phyloP scores from a whole-genome alignment of 2,797 vertebrate genomes.

The Spinibarbus caldwelli region DNA sequence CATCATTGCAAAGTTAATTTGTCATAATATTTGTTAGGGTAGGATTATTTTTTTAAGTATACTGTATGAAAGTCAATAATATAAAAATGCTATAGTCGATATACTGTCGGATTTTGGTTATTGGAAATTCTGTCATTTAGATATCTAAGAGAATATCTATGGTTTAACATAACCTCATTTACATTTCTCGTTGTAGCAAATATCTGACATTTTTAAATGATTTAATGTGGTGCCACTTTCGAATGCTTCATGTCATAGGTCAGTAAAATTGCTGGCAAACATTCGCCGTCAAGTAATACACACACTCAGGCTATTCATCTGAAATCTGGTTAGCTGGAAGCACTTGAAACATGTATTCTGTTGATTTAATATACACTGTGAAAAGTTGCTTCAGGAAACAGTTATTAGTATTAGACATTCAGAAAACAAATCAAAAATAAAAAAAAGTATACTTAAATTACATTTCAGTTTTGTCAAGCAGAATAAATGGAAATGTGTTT shows the following conservation, averaged over 20 bases:
- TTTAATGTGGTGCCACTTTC: not conserved
- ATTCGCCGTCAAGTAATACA: conserved; percentile 1
- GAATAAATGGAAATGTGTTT: not conserved
- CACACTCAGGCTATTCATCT: not conserved
- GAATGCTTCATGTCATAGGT: not conserved
- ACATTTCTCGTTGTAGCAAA: not conserved
- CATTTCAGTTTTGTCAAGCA: not conserved
- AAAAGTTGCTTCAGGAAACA: conserved; percentile 1
- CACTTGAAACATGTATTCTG: conserved; percentile 12
- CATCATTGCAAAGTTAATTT: not conserved
- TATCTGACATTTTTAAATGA: not conserved
- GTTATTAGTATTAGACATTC: conserved; percentile 16
- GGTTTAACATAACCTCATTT: not conserved
- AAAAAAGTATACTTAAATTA: conserved; percentile 28
- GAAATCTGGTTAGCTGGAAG: conserved; percentile 11
- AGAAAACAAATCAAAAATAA: not conserved
- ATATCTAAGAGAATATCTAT: not conserved
- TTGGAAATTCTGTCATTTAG: not conserved
- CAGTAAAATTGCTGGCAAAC: conserved; percentile 10
- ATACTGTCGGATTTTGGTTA: not conserved
- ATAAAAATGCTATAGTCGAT: too few relatives aligned
- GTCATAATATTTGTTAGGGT: not conserved
- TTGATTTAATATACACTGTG: conserved; percentile 33
- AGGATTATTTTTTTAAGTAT: too few relatives aligned
- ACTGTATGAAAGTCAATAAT: too few relatives aligned